Conservation (phyloP, 2,888 invertebrate genomes). For the Pediacus dermestoides region DNA sequence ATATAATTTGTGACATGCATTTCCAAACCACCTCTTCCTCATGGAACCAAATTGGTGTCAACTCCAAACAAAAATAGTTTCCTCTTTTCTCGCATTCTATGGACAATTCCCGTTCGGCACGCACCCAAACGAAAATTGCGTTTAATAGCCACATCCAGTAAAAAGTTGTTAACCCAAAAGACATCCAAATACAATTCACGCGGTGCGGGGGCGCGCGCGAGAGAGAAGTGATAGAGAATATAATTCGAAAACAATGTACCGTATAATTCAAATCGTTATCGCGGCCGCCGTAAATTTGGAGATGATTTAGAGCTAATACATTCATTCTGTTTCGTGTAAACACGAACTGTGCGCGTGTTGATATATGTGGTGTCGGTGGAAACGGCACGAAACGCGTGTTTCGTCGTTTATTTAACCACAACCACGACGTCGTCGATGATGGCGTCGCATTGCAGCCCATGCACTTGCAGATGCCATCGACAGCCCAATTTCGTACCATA, state of each 20-base stretch:
- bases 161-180: no score
- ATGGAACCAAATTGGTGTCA: no score
- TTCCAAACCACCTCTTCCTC: no score
- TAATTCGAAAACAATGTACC: constrained; percentile 47
- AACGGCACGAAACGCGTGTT: constrained; percentile 10
- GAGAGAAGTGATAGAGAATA: constrained; percentile 32
- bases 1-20: no score
- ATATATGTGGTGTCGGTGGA: constrained; percentile 21
- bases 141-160: no score
- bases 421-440: constrained; percentile 7
- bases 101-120: no score
- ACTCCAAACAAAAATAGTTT: no score
- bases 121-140: no score
- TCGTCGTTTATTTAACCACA: no score
- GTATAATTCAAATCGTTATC: constrained; percentile 46
- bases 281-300: constrained; percentile 41
- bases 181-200: no score
- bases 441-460: constrained; percentile 10
- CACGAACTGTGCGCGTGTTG: constrained; percentile 31
- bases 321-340: constrained; percentile 39
- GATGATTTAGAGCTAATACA: constrained; percentile 45
- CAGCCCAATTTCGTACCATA: constrained; percentile 26
- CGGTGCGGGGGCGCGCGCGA: constrained; percentile 1
- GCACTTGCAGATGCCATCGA: constrained; percentile 29
- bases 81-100: no score